phyloP scores from a whole-genome alignment of 2,888 invertebrate genomes.

The Tenthredo notha region DNA sequence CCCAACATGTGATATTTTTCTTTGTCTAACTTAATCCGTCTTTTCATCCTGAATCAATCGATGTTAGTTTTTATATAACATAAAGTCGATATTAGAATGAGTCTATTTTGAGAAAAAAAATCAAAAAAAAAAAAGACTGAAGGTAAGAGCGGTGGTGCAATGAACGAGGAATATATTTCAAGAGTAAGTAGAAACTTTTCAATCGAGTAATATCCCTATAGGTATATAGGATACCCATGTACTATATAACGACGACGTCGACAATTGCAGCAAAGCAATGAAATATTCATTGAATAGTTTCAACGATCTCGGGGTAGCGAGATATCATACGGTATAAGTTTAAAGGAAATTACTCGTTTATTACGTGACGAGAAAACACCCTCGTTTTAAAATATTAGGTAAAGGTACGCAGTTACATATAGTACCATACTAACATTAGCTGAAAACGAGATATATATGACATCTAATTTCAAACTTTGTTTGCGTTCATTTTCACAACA shows the following conservation, averaged over 20 bases:
- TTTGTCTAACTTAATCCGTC: not conserved
- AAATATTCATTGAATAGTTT: slow-evolving; percentile 41
- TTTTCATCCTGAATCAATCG: not conserved
- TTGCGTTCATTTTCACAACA: slow-evolving; percentile 19
- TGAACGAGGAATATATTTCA: not conserved
- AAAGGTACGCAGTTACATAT: not conserved
- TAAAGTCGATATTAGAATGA: slow-evolving; percentile 7
- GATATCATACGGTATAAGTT: not conserved
- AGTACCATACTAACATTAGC: not conserved
- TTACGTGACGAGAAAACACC: slow-evolving; percentile 19
- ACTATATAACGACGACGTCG: too few relatives aligned
- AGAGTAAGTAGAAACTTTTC: slow-evolving; percentile 11
- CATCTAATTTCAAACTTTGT: slow-evolving; percentile 48
- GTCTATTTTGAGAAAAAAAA: not conserved
- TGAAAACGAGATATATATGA: slow-evolving; percentile 17
- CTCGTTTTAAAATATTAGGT: not conserved
- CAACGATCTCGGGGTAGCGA: not conserved
- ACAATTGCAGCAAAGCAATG: not conserved
- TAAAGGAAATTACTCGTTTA: slow-evolving; percentile 20
- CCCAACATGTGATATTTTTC: not conserved
- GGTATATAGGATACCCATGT: too few relatives aligned
- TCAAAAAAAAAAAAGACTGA: not conserved
- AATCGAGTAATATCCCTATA: not conserved
- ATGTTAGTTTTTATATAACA: not conserved
- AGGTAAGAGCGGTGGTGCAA: not conserved